A percentile compares a stretch with the other conserved stretches of the same genome.
Conservation (phyloP, 2,113 vertebrate species). For the Ochotona princeps region DNA sequence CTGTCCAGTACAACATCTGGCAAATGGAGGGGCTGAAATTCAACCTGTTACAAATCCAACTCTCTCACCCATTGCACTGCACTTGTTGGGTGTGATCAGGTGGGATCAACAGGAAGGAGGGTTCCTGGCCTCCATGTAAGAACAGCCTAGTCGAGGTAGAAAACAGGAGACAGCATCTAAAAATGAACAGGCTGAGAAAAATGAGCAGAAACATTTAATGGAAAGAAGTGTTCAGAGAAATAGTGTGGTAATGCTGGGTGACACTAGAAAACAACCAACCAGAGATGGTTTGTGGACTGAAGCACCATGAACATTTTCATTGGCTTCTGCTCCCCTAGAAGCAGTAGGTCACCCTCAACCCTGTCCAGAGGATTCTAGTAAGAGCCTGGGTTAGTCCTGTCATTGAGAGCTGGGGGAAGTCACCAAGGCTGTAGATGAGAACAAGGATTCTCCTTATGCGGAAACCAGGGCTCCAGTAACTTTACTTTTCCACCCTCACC, state of each 20-base stretch:
- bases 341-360: background rate
- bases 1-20: background rate
- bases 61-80: background rate
- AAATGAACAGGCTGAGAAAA: background rate
- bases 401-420: conserved; percentile 6
- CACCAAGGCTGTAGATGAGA: background rate
- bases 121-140: background rate
- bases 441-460: background rate
- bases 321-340: background rate
- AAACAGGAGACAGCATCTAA: background rate
- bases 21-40: background rate
- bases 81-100: fast-evolving
- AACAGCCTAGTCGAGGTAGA: background rate
- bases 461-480: background rate
- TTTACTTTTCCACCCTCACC: background rate
- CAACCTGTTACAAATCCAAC: background rate
- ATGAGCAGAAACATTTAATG: background rate
- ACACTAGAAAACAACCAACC: background rate
- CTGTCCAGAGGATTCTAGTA: background rate
- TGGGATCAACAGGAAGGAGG: background rate
- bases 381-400: conserved; percentile 6
- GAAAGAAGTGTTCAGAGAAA: conserved; percentile 46
- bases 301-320: background rate
- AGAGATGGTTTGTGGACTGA: background rate
- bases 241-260: background rate